Evolutionary conservation across 2,888 invertebrate genomes (phyloP), one percentile per base, ranked within the genome.

Genomic region (Odontocolon sp.): DNA sequence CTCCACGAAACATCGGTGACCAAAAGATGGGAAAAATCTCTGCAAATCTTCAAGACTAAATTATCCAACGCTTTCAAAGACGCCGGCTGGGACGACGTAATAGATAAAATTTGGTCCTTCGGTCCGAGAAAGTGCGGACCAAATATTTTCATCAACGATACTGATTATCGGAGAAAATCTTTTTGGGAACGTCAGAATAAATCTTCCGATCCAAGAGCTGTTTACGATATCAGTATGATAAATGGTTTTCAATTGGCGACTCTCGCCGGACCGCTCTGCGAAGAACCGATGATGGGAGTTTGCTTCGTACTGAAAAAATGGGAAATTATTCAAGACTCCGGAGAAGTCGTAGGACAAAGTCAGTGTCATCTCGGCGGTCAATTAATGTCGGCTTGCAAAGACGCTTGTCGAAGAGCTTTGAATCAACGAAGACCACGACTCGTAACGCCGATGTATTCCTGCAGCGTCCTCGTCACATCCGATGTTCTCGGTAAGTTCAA

Each of bases 211-310:
- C 77, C 81, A 16, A 83, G 89, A 45, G 80, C 86, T 1, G 36
- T 70, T 87, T 90, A 88, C 88, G 96, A 96, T 85, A 95, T 94
- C 87, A 95, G 95, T 88, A 94, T 98, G 87, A 92, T 97, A 2
- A 96, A 96, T 91, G 97, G 97, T 5, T 95, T 98, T 91, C 96
- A 97, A 92, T 90, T 97, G 90, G 96, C 96, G 3, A 94, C 97
- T 23, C 91, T 95, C 64, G 94, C 97, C 42, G 99, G 99, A 0
- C 99, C 99, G 0, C 90, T 99, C 47, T 99, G 99, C 91, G 98
- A 98, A 85, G 99, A 99, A 88, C 98, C 98, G 1, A 95, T 99
- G 95, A 96, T 95, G 92, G 99, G 99, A 0, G 97, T 99, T 0
- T 96, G 95, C 14, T 98, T 99, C 91, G 92, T 96, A 64, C 93